phyloP scores from a whole-genome alignment of 2,113 vertebrate species.

The Ahaetulla prasina region DNA sequence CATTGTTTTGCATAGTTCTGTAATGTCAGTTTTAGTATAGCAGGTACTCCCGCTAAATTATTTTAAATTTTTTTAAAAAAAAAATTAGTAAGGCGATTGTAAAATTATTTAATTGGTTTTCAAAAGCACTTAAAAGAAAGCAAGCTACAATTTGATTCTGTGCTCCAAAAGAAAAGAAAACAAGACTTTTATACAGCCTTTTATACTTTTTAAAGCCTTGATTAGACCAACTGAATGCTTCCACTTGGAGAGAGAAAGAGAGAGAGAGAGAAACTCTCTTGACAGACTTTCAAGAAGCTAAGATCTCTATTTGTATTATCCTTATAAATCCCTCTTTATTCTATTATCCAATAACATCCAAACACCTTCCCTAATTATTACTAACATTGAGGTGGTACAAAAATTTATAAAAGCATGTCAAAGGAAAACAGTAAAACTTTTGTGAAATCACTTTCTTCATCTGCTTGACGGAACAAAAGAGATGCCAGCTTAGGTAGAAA shows the following conservation, averaged over 20 bases:
- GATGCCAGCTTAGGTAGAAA: slow-evolving; percentile 46
- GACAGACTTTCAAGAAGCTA: slow-evolving; percentile 13
- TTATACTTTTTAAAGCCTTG: background rate
- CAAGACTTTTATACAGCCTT: background rate
- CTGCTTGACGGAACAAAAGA: slow-evolving; percentile 42
- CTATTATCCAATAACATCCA: slow-evolving; percentile 41
- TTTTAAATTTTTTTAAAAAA: background rate
- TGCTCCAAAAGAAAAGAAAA: background rate
- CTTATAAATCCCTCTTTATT: background rate
- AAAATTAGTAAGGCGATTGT: background rate
- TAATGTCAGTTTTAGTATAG: background rate
- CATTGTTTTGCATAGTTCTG: background rate
- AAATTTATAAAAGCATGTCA: slow-evolving; percentile 44
- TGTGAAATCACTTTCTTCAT: slow-evolving; percentile 43
- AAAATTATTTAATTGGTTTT: background rate
- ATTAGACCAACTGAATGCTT: slow-evolving; percentile 38
- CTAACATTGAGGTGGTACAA: slow-evolving; percentile 24
- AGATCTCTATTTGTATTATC: slow-evolving; percentile 12
- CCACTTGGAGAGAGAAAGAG: background rate
- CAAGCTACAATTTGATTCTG: slow-evolving; percentile 4
- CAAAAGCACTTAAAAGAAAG: background rate
- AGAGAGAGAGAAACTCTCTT: slow-evolving; percentile 6
- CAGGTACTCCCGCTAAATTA: background rate
- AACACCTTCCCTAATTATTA: slow-evolving; percentile 32
- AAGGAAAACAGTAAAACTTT: slow-evolving; percentile 40